Percentiles rank a stretch among this genome's conserved stretches.
Evolutionary conservation across 1,140 invertebrate genomes (phyloP).

Genomic region (Callitettix versicolor): DNA sequence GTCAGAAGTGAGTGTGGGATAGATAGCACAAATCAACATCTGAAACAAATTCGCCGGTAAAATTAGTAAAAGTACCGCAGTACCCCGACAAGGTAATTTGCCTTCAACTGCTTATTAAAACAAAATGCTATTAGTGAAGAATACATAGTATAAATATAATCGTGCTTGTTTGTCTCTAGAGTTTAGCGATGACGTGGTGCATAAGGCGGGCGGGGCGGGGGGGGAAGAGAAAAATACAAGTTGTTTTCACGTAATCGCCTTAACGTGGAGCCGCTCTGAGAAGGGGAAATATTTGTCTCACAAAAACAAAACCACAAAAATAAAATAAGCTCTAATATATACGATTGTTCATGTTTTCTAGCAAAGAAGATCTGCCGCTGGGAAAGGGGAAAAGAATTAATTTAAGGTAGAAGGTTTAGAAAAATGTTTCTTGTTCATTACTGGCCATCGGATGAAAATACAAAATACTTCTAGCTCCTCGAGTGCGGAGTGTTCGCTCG

Average conservation of each 20-base stretch:
- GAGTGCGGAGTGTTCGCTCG: no score
- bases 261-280: slow-evolving; percentile 7
- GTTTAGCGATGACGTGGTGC: background rate
- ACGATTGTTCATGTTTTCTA: slow-evolving; percentile 13
- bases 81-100: no score
- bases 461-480: no score
- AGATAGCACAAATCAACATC: no score
- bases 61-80: no score
- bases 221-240: slow-evolving; percentile 15
- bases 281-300: slow-evolving; percentile 12
- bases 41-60: no score
- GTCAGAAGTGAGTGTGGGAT: no score
- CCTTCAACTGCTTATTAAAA: no score
- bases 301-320: slow-evolving; percentile 20
- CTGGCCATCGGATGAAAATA: no score
- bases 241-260: slow-evolving; percentile 16
- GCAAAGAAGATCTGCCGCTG: slow-evolving; percentile 15
- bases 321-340: slow-evolving; percentile 20
- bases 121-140: background rate
- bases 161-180: no score
- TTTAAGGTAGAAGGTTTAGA: background rate
- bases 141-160: background rate
- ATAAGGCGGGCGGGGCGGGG: background rate
- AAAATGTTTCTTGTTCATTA: no score
- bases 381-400: slow-evolving; percentile 15